phyloP scores from a whole-genome alignment of 2,888 invertebrate genomes.

The Melangyna quadrimaculata region DNA sequence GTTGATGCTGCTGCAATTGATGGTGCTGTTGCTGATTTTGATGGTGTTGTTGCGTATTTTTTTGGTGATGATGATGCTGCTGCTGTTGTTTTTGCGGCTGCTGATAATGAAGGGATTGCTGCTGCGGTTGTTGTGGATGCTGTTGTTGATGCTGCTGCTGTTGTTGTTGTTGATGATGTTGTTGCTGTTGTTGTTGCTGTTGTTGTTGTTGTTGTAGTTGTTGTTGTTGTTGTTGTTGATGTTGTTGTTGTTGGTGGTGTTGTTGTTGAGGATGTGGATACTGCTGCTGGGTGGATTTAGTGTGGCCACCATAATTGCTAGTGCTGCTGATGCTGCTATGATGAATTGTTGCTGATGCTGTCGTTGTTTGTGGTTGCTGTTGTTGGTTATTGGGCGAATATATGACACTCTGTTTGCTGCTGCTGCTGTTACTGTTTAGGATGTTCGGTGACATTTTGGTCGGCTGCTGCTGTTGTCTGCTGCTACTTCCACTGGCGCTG shows the following conservation, averaged over 20 bases:
- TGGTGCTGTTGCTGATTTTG: constrained; percentile 42
- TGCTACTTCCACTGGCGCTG: constrained; percentile 29
- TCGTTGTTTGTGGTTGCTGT: constrained; percentile 72
- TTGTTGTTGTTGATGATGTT: constrained; percentile 62
- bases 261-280: constrained; percentile 68
- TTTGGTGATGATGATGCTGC: constrained; percentile 69
- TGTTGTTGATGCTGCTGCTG: constrained; percentile 68
- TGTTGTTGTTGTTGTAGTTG: constrained; percentile 61
- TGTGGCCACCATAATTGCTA: constrained; percentile 41
- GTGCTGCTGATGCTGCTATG: constrained; percentile 71
- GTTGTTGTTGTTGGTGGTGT: constrained; percentile 62
- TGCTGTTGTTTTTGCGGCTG: constrained; percentile 65
- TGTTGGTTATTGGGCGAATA: constrained; percentile 66
- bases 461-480: constrained; percentile 59
- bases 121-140: constrained; percentile 67
- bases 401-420: constrained; percentile 67
- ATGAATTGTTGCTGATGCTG: constrained; percentile 70
- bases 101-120: constrained; percentile 48
- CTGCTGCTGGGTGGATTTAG: constrained; percentile 66
- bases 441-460: constrained; percentile 63
- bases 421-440: constrained; percentile 69
- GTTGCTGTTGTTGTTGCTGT: constrained; percentile 70
- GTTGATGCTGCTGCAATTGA: background rate
- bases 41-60: constrained; percentile 59
- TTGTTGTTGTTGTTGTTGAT: constrained; percentile 66